Base-by-base conservation (phyloP, 2,888 invertebrate species). In the Lasioglossum calceatum region DNA sequence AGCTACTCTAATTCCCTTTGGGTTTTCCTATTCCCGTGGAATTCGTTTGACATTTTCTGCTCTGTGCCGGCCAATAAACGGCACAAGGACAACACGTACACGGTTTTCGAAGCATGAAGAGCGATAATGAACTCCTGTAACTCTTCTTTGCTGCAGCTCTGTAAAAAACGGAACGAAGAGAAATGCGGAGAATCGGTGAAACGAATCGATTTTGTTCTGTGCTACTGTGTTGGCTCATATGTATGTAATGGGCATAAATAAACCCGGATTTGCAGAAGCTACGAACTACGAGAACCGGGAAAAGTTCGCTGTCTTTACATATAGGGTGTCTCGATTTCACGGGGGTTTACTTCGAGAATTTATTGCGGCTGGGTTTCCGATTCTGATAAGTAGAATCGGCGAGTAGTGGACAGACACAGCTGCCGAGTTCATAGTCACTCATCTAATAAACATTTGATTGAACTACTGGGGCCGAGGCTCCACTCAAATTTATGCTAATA, bases 201-300 rank as follows among this genome's bases (percentile, higher is more conserved):
- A 70, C 58, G 74, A 77, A 74, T 74, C 27, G 70, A 81, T 74
- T 70, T 58, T 67, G 19, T 27, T 27, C 14, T 10, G n/a, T 27
- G 64, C 36, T 64, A 42, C 42, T 23, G 32, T 42, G 16, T 32
- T 16, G 70, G 44, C 12, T 36, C 5, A n/a, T 70, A 39, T 70
- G 67, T 70, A 23, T 70, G 67, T 77, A 73, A 81, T 64, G 54
- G 61, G 64, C 72, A 64, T 81, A 61, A 76, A 77, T 73, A 84
- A 73, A 73, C 32, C 23, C 5, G 77, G 54, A 64, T 73, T 77
- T 77, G 77, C 32, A 70, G 67, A 81, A 77, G 32, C 32, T 32
- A 64, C 64, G 32, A 32, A 64, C 64, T 64, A 36, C 64, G 64
- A 64, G 32, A 32, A 32, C 19, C 19, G 32, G 19, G 19, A 32